Conservation (phyloP, 2,888 invertebrate species). For the Caprella mutica region DNA sequence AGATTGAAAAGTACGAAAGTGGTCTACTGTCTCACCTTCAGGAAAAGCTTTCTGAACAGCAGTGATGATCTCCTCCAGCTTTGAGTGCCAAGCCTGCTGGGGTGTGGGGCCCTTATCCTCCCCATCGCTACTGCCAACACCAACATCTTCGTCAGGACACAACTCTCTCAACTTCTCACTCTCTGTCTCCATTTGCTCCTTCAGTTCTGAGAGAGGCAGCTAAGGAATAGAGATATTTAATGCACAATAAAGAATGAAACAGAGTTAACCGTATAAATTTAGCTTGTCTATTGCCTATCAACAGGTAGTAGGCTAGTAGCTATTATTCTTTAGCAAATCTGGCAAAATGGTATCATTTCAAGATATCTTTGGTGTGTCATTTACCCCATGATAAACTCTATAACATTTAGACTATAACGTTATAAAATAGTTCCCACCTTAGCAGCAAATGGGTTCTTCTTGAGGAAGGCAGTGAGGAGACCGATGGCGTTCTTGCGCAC, state of each 20-base stretch:
- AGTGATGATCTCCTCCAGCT: constrained; percentile 31
- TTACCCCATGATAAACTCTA: neutral
- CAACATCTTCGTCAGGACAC: constrained; percentile 40
- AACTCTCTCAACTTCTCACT: constrained; percentile 53
- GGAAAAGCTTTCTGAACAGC: constrained; percentile 36
- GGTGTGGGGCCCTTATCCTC: constrained; percentile 40
- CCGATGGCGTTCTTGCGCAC: constrained; percentile 76
- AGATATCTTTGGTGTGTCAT: neutral
- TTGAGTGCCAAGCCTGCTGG: constrained; percentile 44
- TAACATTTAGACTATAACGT: neutral
- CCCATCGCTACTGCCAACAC: constrained; percentile 38
- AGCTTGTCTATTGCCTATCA: no score
- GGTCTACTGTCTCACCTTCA: constrained; percentile 20
- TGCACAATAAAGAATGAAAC: neutral
- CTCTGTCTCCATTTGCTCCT: constrained; percentile 51
- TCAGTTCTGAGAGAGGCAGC: constrained; percentile 48
- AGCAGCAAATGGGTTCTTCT: constrained; percentile 74
- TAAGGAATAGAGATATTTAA: constrained; percentile 34
- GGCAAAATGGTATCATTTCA: neutral
- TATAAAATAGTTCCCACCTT: constrained; percentile 41
- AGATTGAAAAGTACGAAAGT: neutral
- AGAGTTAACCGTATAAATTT: no score
- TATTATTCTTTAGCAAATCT: neutral
- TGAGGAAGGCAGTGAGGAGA: constrained; percentile 62
- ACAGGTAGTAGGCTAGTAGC: no score